Percentiles rank a stretch among this genome's conserved stretches.
phyloP scores from a whole-genome alignment of 2,797 vertebrate genomes.

The Neosilurus mollespiculum region DNA sequence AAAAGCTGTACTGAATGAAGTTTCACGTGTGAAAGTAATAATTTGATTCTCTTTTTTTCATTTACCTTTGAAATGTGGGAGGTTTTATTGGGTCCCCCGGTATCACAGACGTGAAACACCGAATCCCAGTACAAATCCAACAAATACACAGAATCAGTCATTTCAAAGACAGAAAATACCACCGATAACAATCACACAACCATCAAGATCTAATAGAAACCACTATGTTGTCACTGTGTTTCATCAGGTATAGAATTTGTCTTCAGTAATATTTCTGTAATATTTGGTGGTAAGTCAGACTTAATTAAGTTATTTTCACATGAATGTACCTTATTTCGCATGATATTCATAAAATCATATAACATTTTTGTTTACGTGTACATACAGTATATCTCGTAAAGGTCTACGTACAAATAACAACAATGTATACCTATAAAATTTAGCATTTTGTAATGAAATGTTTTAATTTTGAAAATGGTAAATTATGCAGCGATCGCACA shows the following conservation, averaged over 20 bases:
- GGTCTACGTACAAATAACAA: background rate
- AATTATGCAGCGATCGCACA: background rate
- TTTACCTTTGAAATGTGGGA: no score
- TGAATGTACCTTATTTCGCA: background rate
- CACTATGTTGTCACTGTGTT: background rate
- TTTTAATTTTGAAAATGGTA: no score
- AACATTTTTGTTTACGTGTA: conserved; percentile 3
- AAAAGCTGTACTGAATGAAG: no score
- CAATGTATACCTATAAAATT: background rate
- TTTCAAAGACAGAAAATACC: background rate
- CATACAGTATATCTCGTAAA: background rate
- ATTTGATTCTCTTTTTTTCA: no score
- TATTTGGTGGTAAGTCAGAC: background rate
- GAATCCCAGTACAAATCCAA: background rate
- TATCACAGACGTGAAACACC: background rate
- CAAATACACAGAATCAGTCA: background rate
- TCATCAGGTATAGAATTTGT: background rate
- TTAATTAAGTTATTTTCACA: background rate
- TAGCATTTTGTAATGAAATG: background rate
- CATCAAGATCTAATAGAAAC: background rate
- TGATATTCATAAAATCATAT: background rate
- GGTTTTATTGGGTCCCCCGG: no score
- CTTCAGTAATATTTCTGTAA: background rate
- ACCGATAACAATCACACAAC: background rate
- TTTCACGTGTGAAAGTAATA: no score